Base-by-base conservation (phyloP, 2,888 invertebrate species). In the Orchesella flavescens region DNA sequence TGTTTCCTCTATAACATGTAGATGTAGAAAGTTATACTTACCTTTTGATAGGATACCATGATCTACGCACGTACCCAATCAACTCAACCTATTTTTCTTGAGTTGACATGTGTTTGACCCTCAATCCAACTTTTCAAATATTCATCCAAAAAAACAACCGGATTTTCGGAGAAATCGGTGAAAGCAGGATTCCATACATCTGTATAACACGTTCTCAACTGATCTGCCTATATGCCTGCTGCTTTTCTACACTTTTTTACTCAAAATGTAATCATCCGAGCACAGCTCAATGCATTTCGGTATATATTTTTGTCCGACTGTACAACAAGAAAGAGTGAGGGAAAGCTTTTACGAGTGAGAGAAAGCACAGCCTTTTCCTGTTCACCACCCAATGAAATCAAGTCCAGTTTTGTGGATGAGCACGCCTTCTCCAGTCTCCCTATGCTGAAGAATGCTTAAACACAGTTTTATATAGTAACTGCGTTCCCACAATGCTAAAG, bases 291-390 rank as follows among this genome's bases (percentile, higher is more conserved):
- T 34, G 7, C 3, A 34, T 34, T 34, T 34, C 7, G 2, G 34
- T 7, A 34, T n/a, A 57, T 57, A 7, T 57, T 24, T 61, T 23
- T 61, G 61, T 43, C 66, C n/a, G 66, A 66, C 44, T 66, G 66
- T 44, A 66, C 34, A 34, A 34, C 34, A 34, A 7, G 7, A 34
- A 34, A 34, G 34, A 7, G 3, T 34, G 7, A 34, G 34, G 34
- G 34, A 34, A 34, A 34, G 34, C 34, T 34, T 34, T 34, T 34
- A 34, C 34, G 34, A 34, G 34, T 34, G 34, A 63, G 73, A 43
- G 73, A 74, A 74, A 74, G 73, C 57, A 74, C 73, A n/a, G 46
- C 73, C 73, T 74, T 74, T 74, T 74, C 61, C 73, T 74, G 61
- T 49, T 1, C 23, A 15, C 1, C n/a, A 21, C 15, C 73, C 73